Evolutionary conservation across 2,797 vertebrate species (phyloP).

Genomic region (Epinephelus malabaricus): DNA sequence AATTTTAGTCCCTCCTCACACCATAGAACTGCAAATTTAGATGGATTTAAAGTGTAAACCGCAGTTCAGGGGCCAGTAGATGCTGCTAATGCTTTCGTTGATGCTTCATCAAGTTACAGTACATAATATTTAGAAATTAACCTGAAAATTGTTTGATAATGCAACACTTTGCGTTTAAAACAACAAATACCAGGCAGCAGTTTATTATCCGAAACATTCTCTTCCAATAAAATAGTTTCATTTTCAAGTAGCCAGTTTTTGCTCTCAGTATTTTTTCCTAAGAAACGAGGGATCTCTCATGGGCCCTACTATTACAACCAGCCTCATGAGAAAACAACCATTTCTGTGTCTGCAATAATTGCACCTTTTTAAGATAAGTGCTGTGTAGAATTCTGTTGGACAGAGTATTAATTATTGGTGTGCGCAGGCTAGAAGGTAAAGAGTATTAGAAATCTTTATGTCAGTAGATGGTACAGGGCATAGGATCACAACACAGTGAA

Average conservation of each 20-base stretch:
- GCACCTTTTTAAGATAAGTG: neutral
- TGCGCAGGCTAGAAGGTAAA: neutral
- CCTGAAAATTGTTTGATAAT: neutral
- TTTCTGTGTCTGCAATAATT: conserved; percentile 4
- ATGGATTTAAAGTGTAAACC: neutral
- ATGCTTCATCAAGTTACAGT: conserved; percentile 6
- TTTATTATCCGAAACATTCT: conserved; percentile 2
- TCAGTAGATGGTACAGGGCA: neutral
- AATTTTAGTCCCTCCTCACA: neutral
- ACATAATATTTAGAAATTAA: neutral
- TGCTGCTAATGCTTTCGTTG: neutral
- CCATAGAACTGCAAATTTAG: neutral
- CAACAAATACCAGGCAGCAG: neutral
- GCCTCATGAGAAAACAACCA: conserved; percentile 9
- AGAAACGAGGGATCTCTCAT: neutral
- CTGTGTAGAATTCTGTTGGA: neutral
- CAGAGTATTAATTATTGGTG: neutral
- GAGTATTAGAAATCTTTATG: neutral
- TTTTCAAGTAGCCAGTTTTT: neutral
- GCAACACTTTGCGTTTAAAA: neutral
- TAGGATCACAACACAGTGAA: conserved; percentile 1
- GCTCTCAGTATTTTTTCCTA: neutral
- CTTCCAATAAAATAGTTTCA: neutral
- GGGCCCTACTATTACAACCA: neutral
- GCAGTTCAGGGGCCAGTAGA: neutral